These are phyloP conservation scores for Nasonia longicornis DNA, from an alignment of 1,140 invertebrate species.

Conservation along the genomic window DNA sequence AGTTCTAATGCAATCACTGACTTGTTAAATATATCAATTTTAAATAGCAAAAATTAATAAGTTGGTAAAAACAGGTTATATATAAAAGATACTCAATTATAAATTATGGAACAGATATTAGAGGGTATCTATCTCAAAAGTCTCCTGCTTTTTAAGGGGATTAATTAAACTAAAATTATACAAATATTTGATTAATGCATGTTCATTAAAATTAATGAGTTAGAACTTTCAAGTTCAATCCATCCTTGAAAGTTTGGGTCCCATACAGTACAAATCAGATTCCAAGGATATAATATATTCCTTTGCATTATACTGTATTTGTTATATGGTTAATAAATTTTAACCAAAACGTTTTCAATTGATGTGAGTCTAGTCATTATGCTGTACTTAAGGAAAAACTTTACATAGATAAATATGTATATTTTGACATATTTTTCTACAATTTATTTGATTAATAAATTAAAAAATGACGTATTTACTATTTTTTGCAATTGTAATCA, in stretches of 20 bases:
- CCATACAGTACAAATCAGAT: conserved; percentile 41
- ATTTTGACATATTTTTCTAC: conserved; percentile 35
- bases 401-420: conserved; percentile 12
- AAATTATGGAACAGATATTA: background rate
- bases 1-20: background rate
- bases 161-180: background rate
- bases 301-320: background rate
- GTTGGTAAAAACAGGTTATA: background rate
- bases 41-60: background rate
- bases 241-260: conserved; percentile 23
- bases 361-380: conserved; percentile 2
- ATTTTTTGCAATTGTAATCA: conserved; percentile 1
- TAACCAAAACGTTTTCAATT: background rate
- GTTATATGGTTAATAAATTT: background rate
- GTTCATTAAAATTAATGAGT: background rate
- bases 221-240: conserved; percentile 11
- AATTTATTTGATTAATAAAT: conserved; percentile 6
- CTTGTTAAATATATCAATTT: background rate
- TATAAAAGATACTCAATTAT: background rate
- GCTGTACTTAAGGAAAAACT: conserved; percentile 14
- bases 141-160: conserved; percentile 3
- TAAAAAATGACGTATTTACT: background rate
- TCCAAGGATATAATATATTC: conserved; percentile 14
- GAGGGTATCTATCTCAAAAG: background rate
- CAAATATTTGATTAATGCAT: background rate